A percentile compares a stretch with the other conserved stretches of the same genome.
Conservation (phyloP, 2,888 invertebrate species). For the Pseudanteris insignis region DNA sequence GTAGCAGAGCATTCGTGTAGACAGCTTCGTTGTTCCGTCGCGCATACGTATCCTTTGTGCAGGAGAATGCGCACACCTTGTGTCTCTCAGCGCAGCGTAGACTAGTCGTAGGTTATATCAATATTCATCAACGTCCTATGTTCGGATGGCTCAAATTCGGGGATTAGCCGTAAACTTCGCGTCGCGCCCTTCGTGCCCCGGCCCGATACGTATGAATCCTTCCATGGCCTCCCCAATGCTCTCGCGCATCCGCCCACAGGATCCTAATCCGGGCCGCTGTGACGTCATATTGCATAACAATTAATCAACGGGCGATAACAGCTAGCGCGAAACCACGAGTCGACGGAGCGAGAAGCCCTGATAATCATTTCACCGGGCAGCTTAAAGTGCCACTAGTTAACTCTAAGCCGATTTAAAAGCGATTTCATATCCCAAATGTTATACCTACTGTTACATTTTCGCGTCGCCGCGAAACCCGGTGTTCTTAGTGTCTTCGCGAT, state of each 20-base stretch:
- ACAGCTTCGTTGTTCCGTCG: constrained; percentile 39
- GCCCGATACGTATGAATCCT: constrained; percentile 47
- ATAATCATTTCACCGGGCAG: constrained; percentile 67
- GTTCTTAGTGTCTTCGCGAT: constrained; percentile 34
- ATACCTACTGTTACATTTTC: constrained; percentile 53
- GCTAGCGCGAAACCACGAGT: constrained; percentile 57
- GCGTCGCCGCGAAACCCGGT: constrained; percentile 31
- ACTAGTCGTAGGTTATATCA: constrained; percentile 57
- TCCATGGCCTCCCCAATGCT: constrained; percentile 42
- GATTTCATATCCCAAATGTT: constrained; percentile 66
- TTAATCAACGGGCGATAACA: constrained; percentile 66
- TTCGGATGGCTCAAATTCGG: constrained; percentile 64
- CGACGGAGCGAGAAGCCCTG: constrained; percentile 64
- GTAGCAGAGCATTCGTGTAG: constrained; percentile 21
- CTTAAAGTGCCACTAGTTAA: constrained; percentile 68
- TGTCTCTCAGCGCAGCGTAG: constrained; percentile 52
- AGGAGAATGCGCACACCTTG: constrained; percentile 51
- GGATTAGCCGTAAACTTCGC: constrained; percentile 64
- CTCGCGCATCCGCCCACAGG: constrained; percentile 49
- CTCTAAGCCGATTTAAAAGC: constrained; percentile 67
- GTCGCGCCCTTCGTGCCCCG: constrained; percentile 50
- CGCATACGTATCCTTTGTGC: constrained; percentile 40
- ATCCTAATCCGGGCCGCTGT: constrained; percentile 64
- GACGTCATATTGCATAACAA: constrained; percentile 68
- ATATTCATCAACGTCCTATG: constrained; percentile 67